phyloP scores from a whole-genome alignment of 2,113 vertebrate genomes.

The Oryzias woworae region DNA sequence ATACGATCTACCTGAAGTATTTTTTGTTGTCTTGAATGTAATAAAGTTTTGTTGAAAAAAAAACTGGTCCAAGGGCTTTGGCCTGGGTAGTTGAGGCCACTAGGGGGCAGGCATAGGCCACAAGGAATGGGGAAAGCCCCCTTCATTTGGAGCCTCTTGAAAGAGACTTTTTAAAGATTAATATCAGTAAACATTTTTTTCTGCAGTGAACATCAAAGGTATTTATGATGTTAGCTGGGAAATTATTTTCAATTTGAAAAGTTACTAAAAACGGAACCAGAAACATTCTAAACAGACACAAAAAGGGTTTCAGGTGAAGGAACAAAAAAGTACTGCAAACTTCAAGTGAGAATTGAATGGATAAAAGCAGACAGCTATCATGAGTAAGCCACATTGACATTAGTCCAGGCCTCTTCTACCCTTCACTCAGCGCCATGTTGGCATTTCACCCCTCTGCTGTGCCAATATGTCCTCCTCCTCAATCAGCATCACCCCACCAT shows the following conservation, averaged over 20 bases:
- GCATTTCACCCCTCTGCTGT: slow-evolving; percentile 69
- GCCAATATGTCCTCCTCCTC: slow-evolving; percentile 70
- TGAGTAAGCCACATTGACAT: slow-evolving; percentile 66
- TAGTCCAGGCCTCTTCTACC: slow-evolving; percentile 60
- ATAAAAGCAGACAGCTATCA: slow-evolving; percentile 42
- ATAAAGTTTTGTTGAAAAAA: no score
- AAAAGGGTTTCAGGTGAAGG: background rate
- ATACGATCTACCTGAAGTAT: no score
- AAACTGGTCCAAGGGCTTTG: slow-evolving; percentile 1
- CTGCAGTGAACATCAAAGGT: no score
- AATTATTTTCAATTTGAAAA: background rate
- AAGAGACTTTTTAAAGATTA: background rate
- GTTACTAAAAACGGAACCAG: background rate
- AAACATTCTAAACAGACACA: background rate
- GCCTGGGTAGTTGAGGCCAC: slow-evolving; percentile 23
- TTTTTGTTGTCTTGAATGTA: no score
- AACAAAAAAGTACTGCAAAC: background rate
- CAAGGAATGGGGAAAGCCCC: slow-evolving; percentile 11
- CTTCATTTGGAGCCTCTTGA: background rate
- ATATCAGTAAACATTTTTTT: background rate
- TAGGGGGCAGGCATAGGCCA: slow-evolving; percentile 61
- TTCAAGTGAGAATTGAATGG: slow-evolving; percentile 18
- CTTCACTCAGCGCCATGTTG: slow-evolving; percentile 58
- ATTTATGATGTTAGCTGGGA: no score
- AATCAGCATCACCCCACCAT: slow-evolving; percentile 41